phyloP scores from a whole-genome alignment of 2,888 invertebrate genomes.

The Drosophila tripunctata region DNA sequence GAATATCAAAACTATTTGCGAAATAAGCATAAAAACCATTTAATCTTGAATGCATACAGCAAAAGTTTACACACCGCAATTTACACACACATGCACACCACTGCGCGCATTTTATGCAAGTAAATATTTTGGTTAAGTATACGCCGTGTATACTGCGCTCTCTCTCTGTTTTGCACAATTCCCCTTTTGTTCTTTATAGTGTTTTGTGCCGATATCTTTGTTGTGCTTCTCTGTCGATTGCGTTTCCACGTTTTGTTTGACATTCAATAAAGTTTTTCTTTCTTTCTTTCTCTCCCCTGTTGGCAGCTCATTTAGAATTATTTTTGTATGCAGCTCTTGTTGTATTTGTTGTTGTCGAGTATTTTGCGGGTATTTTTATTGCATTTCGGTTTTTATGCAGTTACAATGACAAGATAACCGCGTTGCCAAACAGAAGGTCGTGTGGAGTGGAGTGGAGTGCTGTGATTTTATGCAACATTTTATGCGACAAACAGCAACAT shows the following conservation, averaged over 20 bases:
- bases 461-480: conserved; percentile 64
- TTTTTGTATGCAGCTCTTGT: conserved; percentile 60
- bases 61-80: conserved; percentile 19
- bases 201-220: conserved; percentile 13
- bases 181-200: not conserved
- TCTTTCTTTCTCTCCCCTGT: conserved; percentile 21
- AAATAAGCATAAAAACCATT: conserved; percentile 76
- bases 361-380: conserved; percentile 74
- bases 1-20: conserved; percentile 50
- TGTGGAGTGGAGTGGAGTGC: too few relatives aligned
- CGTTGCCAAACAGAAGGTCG: too few relatives aligned
- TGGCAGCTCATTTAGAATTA: conserved; percentile 69
- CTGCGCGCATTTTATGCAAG: conserved; percentile 37
- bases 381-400: conserved; percentile 71
- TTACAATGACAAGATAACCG: conserved; percentile 77
- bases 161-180: not conserved
- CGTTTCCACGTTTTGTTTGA: conserved; percentile 69
- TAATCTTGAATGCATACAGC: conserved; percentile 60
- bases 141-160: conserved; percentile 46
- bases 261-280: conserved; percentile 74
- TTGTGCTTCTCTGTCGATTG: conserved; percentile 43
- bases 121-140: conserved; percentile 73
- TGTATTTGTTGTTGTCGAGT: conserved; percentile 36
- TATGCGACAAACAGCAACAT: conserved; percentile 48
- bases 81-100: conserved; percentile 5